phyloP scores from a whole-genome alignment of 2,888 invertebrate genomes.

The Parthenolecanium corni region DNA sequence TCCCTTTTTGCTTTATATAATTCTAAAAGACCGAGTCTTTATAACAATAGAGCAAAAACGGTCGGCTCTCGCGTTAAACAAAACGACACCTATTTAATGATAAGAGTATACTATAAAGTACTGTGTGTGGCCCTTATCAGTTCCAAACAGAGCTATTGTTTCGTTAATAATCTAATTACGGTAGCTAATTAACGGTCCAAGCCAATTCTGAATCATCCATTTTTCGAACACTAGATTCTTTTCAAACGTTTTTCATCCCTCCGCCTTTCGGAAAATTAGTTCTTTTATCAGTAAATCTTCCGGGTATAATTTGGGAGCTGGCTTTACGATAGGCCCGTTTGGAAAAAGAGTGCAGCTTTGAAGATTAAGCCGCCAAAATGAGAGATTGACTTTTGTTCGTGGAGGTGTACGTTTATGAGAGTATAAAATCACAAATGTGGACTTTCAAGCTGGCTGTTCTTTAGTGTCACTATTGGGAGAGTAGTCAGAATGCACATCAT shows the following conservation, averaged over 20 bases:
- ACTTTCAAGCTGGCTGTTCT: no score
- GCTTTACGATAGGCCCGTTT: not conserved
- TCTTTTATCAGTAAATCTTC: slow-evolving; percentile 14
- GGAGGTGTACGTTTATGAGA: no score
- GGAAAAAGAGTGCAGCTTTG: no score
- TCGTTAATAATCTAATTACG: slow-evolving; percentile 22
- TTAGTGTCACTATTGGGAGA: no score
- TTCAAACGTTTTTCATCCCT: not conserved
- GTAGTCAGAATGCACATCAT: no score
- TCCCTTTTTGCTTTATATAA: slow-evolving; percentile 4
- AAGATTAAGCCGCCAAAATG: no score
- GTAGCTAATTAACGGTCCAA: slow-evolving; percentile 15
- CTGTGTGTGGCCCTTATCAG: slow-evolving; percentile 13
- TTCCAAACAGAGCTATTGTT: slow-evolving; percentile 16
- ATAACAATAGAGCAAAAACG: slow-evolving; percentile 12
- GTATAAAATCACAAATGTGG: no score
- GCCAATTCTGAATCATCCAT: not conserved
- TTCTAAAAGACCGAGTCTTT: slow-evolving; percentile 16
- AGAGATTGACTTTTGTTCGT: no score
- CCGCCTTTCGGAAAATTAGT: slow-evolving; percentile 2
- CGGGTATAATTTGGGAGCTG: not conserved
- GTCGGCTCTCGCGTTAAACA: slow-evolving; percentile 18
- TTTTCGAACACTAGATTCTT: not conserved
- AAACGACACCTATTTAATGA: slow-evolving; percentile 22
- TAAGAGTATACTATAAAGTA: slow-evolving; percentile 16